Percentiles rank a stretch among this genome's conserved stretches.
Conservation (phyloP, 23 tunicate species). For the Ascidia mentula region DNA sequence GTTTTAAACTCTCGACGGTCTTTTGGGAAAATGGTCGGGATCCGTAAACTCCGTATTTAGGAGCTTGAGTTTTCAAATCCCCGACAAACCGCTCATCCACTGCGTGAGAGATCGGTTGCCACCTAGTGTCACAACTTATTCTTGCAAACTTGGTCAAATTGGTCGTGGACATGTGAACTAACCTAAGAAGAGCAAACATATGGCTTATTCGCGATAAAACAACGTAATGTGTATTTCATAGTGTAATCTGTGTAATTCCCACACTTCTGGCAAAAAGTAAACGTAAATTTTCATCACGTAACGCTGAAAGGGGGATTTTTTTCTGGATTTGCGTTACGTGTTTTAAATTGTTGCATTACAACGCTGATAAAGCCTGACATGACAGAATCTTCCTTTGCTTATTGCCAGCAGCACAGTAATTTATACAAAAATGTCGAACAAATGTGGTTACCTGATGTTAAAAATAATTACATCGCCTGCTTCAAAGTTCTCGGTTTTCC, state of each 20-base stretch:
- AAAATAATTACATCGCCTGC: conserved; percentile 38
- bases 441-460: conserved; percentile 28
- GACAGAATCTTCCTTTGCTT: neutral
- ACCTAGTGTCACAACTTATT: conserved; percentile 48
- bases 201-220: neutral
- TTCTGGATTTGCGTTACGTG: no score
- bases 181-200: neutral
- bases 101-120: conserved; percentile 30
- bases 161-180: conserved; percentile 40
- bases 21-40: neutral
- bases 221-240: no score
- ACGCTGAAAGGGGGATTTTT: no score
- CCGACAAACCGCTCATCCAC: conserved; percentile 24
- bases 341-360: no score
- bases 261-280: no score
- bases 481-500: conserved; percentile 33
- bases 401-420: neutral
- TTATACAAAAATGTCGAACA: neutral
- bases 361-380: no score
- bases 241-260: no score
- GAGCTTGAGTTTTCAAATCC: neutral
- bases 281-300: no score
- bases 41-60: conserved; percentile 28
- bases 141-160: conserved; percentile 25
- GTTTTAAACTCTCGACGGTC: conserved; percentile 13